These are phyloP conservation scores for Pyralis farinalis DNA, from an alignment of 2,888 invertebrate species.

Conservation along the genomic window DNA sequence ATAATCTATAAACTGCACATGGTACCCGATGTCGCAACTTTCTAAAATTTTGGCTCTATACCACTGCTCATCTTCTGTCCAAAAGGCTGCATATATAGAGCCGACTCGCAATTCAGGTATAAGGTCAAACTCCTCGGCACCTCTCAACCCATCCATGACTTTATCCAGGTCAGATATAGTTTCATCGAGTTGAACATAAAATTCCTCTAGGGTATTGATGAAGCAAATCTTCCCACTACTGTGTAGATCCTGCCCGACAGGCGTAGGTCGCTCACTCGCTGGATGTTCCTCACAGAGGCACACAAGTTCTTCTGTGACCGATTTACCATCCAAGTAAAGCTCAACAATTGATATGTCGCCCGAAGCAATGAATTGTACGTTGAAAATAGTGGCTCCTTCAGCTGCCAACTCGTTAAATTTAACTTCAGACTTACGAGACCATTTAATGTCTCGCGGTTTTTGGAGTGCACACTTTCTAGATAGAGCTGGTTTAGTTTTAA, in stretches of 20 bases:
- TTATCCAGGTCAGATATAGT: slow-evolving; percentile 79
- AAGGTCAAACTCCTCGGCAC: slow-evolving; percentile 74
- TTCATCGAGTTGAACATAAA: slow-evolving; percentile 86
- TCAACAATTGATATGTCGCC: slow-evolving; percentile 84
- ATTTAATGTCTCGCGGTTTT: slow-evolving; percentile 80
- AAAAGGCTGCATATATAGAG: slow-evolving; percentile 83
- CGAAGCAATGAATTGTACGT: slow-evolving; percentile 84
- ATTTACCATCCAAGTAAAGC: slow-evolving; percentile 81
- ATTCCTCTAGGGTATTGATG: slow-evolving; percentile 85
- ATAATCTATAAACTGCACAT: slow-evolving; percentile 85
- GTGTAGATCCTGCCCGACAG: slow-evolving; percentile 61
- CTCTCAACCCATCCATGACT: slow-evolving; percentile 79
- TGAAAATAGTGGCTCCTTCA: slow-evolving; percentile 86
- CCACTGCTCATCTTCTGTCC: slow-evolving; percentile 84
- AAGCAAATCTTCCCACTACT: slow-evolving; percentile 84
- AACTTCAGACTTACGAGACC: slow-evolving; percentile 84
- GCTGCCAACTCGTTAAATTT: slow-evolving; percentile 85
- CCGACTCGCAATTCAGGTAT: slow-evolving; percentile 79
- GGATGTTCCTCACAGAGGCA: slow-evolving; percentile 69
- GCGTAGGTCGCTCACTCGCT: slow-evolving; percentile 55
- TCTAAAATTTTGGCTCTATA: slow-evolving; percentile 84
- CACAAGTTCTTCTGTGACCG: slow-evolving; percentile 82
- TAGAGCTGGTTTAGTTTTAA: slow-evolving; percentile 79
- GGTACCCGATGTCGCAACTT: slow-evolving; percentile 75
- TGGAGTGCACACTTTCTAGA: slow-evolving; percentile 83